Conservation (phyloP, 23 tunicate genomes). For the Oikopleura dioica region DNA sequence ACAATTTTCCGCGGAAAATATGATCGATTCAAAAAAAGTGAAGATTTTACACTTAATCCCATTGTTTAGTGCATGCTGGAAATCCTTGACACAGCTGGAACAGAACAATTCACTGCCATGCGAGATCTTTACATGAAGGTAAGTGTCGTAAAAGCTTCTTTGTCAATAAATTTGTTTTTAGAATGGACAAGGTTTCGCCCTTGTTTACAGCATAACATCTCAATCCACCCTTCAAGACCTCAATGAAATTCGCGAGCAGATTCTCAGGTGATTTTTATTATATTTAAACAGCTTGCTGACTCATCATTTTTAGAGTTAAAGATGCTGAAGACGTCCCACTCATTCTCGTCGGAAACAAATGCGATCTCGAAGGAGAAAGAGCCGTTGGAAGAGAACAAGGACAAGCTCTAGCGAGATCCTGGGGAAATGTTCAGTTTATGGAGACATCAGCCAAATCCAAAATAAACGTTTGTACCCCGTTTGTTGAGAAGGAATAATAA, state of each 20-base stretch:
- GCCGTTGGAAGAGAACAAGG: slow-evolving; percentile 69
- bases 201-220: slow-evolving; percentile 92
- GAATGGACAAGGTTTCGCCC: slow-evolving; percentile 94
- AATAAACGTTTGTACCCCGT: too few species aligned
- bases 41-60: too few species aligned
- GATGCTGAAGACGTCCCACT: slow-evolving; percentile 94
- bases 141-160: too few species aligned
- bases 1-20: too few species aligned
- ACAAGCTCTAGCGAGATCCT: slow-evolving; percentile 30
- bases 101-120: slow-evolving; percentile 98
- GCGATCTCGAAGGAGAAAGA: slow-evolving; percentile 90
- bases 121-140: slow-evolving; percentile 92
- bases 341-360: slow-evolving; percentile 96
- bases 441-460: slow-evolving; percentile 86
- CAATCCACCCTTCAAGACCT: slow-evolving; percentile 88
- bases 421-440: slow-evolving; percentile 36
- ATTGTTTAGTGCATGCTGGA: slow-evolving; percentile 68
- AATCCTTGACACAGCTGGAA: slow-evolving; percentile 91
- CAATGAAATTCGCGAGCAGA: slow-evolving; percentile 66
- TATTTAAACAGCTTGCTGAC: too few species aligned
- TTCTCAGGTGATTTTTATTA: too few species aligned
- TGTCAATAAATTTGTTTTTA: too few species aligned
- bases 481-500: not conserved
- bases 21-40: too few species aligned
- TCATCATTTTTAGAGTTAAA: too few species aligned